Conservation (phyloP, 2,113 vertebrate genomes). For the Saguinus midas region DNA sequence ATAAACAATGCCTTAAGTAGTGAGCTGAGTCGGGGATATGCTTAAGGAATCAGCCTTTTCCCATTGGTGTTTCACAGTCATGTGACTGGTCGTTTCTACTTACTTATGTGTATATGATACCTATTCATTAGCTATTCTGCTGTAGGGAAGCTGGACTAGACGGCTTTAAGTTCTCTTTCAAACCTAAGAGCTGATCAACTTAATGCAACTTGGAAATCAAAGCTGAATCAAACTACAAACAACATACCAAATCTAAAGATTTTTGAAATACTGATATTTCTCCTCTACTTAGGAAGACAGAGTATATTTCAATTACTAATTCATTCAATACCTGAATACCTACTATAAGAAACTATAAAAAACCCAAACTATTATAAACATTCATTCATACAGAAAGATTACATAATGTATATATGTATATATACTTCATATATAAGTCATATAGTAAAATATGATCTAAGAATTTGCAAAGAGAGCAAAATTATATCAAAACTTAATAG, state of each 20-base stretch:
- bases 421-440: background rate
- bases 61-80: background rate
- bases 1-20: conserved; percentile 70
- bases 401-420: background rate
- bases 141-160: background rate
- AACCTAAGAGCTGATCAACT: background rate
- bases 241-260: background rate
- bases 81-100: background rate
- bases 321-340: background rate
- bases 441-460: background rate
- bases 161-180: background rate
- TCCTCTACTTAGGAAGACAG: background rate
- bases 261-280: background rate
- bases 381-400: background rate
- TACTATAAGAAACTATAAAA: background rate
- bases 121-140: background rate
- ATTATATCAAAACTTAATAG: background rate
- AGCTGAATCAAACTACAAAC: background rate
- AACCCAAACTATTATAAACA: background rate
- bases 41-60: background rate
- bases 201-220: conserved; percentile 3
- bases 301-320: background rate
- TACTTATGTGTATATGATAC: background rate
- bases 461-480: background rate
- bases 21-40: background rate